These are phyloP conservation scores for Ennomos quercinarius DNA, from an alignment of 2,888 invertebrate genomes.

Conservation along the genomic window DNA sequence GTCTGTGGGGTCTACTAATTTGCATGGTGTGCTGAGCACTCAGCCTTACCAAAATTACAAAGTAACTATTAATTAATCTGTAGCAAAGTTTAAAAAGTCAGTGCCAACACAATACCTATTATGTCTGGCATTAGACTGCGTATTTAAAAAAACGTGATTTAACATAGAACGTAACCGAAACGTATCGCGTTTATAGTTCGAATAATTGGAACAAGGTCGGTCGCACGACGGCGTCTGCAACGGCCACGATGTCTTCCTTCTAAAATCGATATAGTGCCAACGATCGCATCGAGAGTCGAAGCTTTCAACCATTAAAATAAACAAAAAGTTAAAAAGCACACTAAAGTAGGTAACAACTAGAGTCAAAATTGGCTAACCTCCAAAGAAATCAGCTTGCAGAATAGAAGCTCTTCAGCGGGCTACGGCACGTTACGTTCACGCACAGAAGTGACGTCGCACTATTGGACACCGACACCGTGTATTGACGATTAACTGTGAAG, in stretches of 20 bases:
- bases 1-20: too few species aligned
- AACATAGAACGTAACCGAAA: constrained; percentile 38
- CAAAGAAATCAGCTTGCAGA: constrained; percentile 72
- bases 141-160: constrained; percentile 5
- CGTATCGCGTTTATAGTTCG: constrained; percentile 31
- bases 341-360: constrained; percentile 34
- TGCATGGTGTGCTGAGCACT: too few species aligned
- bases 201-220: constrained; percentile 78
- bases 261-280: constrained; percentile 75
- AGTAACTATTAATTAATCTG: too few species aligned
- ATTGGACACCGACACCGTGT: constrained; percentile 46
- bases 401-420: constrained; percentile 43
- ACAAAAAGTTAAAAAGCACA: constrained; percentile 40
- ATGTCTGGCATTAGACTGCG: not conserved
- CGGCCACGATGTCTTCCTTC: constrained; percentile 66
- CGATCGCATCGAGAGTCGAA: constrained; percentile 51
- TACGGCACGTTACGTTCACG: constrained; percentile 24
- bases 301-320: constrained; percentile 31
- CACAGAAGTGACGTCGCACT: constrained; percentile 41
- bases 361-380: constrained; percentile 57
- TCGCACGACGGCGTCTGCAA: constrained; percentile 57
- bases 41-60: too few species aligned
- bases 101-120: too few species aligned
- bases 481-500: constrained; percentile 55
- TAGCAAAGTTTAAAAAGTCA: too few species aligned